Conservation (phyloP, 2,797 vertebrate genomes). For the Malurus splendens region DNA sequence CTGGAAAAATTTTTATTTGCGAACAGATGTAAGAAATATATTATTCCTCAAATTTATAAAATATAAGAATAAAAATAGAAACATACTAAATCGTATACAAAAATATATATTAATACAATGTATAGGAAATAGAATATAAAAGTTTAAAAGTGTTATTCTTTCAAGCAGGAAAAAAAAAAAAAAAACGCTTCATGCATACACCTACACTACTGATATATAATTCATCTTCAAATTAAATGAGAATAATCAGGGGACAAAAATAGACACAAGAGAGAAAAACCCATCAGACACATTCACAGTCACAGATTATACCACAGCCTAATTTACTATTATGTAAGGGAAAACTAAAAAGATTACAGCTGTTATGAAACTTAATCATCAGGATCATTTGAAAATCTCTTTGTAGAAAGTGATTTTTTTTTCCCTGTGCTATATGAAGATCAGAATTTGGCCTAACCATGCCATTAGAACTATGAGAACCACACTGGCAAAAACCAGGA, state of each 20-base stretch:
- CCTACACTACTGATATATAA: conserved; percentile 11
- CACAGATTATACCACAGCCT: background rate
- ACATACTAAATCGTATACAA: background rate
- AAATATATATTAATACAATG: background rate
- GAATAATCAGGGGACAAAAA: conserved; percentile 13
- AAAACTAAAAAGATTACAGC: background rate
- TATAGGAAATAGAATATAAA: background rate
- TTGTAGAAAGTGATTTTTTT: background rate
- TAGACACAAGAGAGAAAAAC: background rate
- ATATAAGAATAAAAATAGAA: background rate
- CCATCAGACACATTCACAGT: background rate
- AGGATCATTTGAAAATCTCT: background rate
- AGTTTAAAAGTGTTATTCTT: background rate
- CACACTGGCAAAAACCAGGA: background rate
- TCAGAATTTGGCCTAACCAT: background rate
- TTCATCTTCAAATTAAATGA: conserved; percentile 7
- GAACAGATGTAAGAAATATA: background rate
- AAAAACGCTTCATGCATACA: background rate
- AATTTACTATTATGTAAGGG: background rate
- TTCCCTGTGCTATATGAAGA: background rate
- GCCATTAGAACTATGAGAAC: background rate
- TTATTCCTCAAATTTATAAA: background rate
- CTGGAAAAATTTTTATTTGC: background rate
- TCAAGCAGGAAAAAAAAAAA: background rate
- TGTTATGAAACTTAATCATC: background rate